Evolutionary conservation across 37 sponge, comb jelly and placozoan genomes (phyloP).

Genomic region (Petrosia ficiformis): DNA sequence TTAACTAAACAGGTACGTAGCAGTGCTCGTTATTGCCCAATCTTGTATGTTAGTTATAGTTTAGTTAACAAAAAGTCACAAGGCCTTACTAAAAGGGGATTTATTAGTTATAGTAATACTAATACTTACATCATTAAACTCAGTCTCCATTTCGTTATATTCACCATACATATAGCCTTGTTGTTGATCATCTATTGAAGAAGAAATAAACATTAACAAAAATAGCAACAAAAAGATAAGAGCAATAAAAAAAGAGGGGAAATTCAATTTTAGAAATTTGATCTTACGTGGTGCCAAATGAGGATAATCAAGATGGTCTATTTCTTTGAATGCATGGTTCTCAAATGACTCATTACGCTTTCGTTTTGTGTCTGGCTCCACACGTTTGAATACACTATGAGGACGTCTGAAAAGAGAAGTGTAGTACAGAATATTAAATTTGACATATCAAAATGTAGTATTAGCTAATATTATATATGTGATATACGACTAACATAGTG

Average conservation of each 20-base stretch:
- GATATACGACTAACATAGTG: too few species aligned
- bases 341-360: neutral
- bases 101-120: neutral
- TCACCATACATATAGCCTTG: conserved; percentile 17
- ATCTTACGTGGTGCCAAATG: conserved; percentile 17
- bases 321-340: conserved; percentile 14
- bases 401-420: neutral
- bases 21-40: too few species aligned
- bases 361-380: neutral
- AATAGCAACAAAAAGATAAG: neutral
- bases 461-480: too few species aligned
- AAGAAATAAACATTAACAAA: neutral
- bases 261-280: neutral
- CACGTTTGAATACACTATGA: neutral
- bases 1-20: too few species aligned
- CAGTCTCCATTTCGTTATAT: neutral
- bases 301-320: conserved; percentile 33
- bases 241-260: neutral
- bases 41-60: too few species aligned
- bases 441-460: too few species aligned
- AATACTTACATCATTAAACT: neutral
- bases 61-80: too few species aligned
- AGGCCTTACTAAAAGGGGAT: too few species aligned
- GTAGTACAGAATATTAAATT: neutral
- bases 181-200: conserved; percentile 17